Evolutionary conservation across 2,888 invertebrate genomes (phyloP).

Genomic region (Rotaria sp.): DNA sequence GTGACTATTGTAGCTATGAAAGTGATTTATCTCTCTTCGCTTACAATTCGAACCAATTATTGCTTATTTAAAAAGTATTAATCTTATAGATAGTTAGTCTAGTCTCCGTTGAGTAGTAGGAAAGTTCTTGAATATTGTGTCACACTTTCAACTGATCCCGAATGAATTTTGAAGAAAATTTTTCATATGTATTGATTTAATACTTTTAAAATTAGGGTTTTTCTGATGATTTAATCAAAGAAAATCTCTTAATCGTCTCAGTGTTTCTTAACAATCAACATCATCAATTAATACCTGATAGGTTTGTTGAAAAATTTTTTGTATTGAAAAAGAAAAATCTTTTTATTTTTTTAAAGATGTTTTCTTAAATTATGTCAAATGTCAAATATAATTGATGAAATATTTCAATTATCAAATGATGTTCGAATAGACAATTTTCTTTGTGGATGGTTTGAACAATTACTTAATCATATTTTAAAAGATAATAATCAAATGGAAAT

Average conservation of each 20-base stretch:
- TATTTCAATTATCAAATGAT: background rate
- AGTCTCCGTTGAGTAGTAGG: too few relatives aligned
- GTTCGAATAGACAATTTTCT: background rate
- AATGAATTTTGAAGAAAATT: too few relatives aligned
- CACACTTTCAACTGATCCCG: too few relatives aligned
- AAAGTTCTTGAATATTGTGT: too few relatives aligned
- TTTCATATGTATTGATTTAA: too few relatives aligned
- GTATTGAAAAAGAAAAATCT: background rate
- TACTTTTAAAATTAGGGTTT: background rate
- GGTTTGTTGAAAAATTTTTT: background rate
- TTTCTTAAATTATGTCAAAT: constrained; percentile 5
- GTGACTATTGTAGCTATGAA: too few relatives aligned
- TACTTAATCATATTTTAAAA: background rate
- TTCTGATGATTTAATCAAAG: background rate
- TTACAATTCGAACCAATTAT: too few relatives aligned
- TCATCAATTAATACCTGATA: background rate
- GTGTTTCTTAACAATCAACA: background rate
- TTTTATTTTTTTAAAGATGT: background rate
- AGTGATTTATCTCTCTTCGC: too few relatives aligned
- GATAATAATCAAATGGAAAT: constrained; percentile 22
- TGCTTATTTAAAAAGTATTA: too few relatives aligned
- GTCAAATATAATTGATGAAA: background rate
- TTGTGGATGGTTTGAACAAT: background rate
- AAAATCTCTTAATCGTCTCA: background rate
- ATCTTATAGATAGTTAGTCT: too few relatives aligned